These are phyloP conservation scores for Cosmia pyralina DNA, from an alignment of 2,888 invertebrate species.

Conservation along the genomic window DNA sequence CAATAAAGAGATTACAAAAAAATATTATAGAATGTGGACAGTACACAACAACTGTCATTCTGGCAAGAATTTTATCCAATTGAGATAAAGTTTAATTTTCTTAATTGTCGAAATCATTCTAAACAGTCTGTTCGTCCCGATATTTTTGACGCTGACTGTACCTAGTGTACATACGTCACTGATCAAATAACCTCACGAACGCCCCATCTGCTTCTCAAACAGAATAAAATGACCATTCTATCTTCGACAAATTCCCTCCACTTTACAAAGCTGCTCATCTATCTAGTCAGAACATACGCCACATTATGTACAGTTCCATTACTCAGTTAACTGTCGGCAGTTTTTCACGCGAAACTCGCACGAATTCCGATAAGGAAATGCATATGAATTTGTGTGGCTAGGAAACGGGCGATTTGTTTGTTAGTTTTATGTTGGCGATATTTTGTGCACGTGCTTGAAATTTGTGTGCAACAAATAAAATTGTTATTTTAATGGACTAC, in stretches of 20 bases:
- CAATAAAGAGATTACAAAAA: too few species aligned
- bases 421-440: conserved; percentile 15
- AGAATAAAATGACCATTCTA: conserved; percentile 40
- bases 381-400: conserved; percentile 57
- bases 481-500: not conserved
- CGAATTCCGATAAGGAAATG: conserved; percentile 67
- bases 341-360: conserved; percentile 67
- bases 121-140: too few species aligned
- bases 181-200: conserved; percentile 7
- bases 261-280: conserved; percentile 49
- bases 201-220: conserved; percentile 28
- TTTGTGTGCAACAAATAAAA: not conserved
- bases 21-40: too few species aligned
- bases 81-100: too few species aligned
- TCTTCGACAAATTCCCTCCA: conserved; percentile 40
- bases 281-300: conserved; percentile 56
- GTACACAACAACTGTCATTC: too few species aligned
- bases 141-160: not conserved
- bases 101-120: too few species aligned
- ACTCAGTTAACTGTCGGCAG: conserved; percentile 68
- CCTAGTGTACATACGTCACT: not conserved
- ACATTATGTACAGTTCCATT: conserved; percentile 62
- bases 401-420: conserved; percentile 40
- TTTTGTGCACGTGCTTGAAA: conserved; percentile 13
- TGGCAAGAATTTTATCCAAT: too few species aligned